phyloP scores from a whole-genome alignment of 1,140 invertebrate species.

The Drosophila kohkoa region DNA sequence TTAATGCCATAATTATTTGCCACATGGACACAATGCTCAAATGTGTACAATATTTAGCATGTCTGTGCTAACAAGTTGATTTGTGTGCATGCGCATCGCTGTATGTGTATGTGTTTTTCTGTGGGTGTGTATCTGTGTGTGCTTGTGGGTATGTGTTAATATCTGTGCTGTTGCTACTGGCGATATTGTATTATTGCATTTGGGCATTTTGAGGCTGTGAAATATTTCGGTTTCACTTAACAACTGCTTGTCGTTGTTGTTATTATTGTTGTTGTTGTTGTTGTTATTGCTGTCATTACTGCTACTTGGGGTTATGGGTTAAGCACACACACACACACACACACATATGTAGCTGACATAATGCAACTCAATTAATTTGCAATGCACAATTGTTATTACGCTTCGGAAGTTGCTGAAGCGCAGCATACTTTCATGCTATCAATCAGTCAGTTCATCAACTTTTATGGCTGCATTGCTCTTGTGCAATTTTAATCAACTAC shows the following conservation, averaged over 20 bases:
- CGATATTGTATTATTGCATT: conserved; percentile 57
- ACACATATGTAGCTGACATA: conserved; percentile 43
- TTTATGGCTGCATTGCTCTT: background rate
- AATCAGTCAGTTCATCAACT: background rate
- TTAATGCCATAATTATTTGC: conserved; percentile 82
- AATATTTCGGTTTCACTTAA: conserved; percentile 74
- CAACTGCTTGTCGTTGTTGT: conserved; percentile 39
- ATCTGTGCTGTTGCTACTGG: conserved; percentile 21
- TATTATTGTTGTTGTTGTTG: conserved; percentile 22
- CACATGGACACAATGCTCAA: conserved; percentile 70
- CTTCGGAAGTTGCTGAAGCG: background rate
- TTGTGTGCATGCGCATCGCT: background rate
- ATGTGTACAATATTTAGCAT: conserved; percentile 73
- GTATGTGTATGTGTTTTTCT: background rate
- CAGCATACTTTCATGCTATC: conserved; percentile 2
- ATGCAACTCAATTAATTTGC: conserved; percentile 77
- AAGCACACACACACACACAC: conserved; percentile 19
- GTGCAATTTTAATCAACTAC: conserved; percentile 7
- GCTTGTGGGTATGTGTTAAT: conserved; percentile 1
- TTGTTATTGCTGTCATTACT: conserved; percentile 40
- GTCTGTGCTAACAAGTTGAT: conserved; percentile 45
- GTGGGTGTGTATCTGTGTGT: background rate
- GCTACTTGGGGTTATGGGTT: conserved; percentile 56
- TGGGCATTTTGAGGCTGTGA: conserved; percentile 63
- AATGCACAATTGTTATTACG: conserved; percentile 60